Conservation (phyloP, 2,888 invertebrate species). For the Stenolophus ochropezus region DNA sequence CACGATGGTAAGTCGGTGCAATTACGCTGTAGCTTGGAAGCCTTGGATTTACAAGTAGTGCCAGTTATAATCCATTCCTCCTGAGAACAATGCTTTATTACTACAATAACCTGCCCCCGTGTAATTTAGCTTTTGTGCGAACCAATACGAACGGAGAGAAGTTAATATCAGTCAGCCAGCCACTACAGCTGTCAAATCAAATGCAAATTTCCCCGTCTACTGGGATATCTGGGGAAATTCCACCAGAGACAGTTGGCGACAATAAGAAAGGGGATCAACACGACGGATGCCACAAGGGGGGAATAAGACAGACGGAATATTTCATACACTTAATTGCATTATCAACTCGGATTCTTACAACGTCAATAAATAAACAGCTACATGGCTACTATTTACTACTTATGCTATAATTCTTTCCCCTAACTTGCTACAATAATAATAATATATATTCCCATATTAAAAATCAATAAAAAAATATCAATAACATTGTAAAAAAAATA, state of each 20-base stretch:
- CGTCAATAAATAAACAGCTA: no score
- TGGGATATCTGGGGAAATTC: conserved; percentile 35
- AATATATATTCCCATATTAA: no score
- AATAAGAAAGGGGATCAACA: not conserved
- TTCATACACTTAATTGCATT: no score
- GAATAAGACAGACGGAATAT: not conserved
- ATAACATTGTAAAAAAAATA: no score
- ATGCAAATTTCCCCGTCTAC: conserved; percentile 51
- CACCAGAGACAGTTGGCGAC: not conserved
- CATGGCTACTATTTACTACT: no score
- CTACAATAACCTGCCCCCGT: conserved; percentile 71
- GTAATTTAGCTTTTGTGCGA: conserved; percentile 71
- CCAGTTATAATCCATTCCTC: conserved; percentile 70
- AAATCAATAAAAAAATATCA: no score
- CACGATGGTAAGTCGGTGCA: not conserved
- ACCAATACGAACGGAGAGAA: conserved; percentile 46
- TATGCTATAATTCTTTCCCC: no score
- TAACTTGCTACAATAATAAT: no score
- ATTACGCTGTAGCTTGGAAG: not conserved
- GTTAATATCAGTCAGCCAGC: conserved; percentile 54
- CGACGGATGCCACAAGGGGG: not conserved
- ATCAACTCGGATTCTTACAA: no score
- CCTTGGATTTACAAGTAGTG: conserved; percentile 29
- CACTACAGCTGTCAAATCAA: conserved; percentile 57
- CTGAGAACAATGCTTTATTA: conserved; percentile 73